phyloP scores from a whole-genome alignment of 2,797 vertebrate species.

The Sebastes minor region DNA sequence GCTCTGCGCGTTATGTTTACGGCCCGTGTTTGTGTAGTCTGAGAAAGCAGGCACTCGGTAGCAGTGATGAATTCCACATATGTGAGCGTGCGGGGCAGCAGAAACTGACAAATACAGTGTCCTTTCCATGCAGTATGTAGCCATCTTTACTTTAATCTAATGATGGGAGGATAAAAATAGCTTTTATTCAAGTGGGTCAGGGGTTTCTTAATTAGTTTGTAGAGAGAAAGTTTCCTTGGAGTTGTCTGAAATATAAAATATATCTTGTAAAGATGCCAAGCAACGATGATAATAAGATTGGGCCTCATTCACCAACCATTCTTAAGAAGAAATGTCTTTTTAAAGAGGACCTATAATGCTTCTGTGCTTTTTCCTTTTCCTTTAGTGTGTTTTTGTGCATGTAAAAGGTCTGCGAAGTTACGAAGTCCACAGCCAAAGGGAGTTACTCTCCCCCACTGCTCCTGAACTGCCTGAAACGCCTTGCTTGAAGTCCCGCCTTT shows the following conservation, averaged over 20 bases:
- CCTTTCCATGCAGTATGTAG: neutral
- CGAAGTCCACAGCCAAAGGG: accelerated
- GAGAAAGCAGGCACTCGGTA: constrained; percentile 43
- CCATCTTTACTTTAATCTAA: constrained; percentile 22
- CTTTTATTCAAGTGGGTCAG: constrained; percentile 48
- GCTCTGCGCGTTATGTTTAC: constrained; percentile 56
- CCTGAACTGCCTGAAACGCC: no score
- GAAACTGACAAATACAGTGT: neutral
- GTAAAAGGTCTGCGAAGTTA: no score
- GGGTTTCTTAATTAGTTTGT: constrained; percentile 31
- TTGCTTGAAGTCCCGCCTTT: no score
- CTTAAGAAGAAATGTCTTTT: accelerated
- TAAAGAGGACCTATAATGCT: no score
- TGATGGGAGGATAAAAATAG: constrained; percentile 45
- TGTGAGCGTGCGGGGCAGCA: constrained; percentile 24
- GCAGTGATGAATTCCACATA: constrained; percentile 65
- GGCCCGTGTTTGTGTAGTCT: constrained; percentile 59
- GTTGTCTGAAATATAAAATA: neutral
- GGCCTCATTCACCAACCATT: neutral
- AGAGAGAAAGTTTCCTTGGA: neutral
- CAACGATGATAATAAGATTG: no score
- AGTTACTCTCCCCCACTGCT: no score
- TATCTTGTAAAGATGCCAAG: neutral
- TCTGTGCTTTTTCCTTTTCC: no score
- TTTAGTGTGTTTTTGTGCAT: no score